Conservation (phyloP, 2,797 vertebrate species). For the Alca torda region DNA sequence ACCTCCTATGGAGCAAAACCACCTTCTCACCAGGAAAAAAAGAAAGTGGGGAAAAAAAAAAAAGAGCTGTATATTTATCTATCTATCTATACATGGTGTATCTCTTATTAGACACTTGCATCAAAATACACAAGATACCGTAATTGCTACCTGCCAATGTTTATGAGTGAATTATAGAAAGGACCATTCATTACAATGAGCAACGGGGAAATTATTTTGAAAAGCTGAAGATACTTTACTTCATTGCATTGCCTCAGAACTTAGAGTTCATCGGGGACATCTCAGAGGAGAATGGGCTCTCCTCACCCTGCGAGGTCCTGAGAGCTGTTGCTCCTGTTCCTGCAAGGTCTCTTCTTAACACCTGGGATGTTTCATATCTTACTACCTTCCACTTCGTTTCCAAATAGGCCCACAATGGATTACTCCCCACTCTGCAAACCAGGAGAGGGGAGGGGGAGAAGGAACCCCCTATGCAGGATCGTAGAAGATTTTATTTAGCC, state of each 20-base stretch:
- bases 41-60: too few species aligned
- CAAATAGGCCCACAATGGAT: not conserved
- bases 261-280: not conserved
- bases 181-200: not conserved
- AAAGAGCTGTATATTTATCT: too few species aligned
- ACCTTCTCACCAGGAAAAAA: not conserved
- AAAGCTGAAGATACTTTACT: not conserved
- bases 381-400: not conserved
- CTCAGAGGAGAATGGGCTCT: accelerated
- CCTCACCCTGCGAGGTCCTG: not conserved
- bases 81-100: too few species aligned
- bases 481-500: not conserved
- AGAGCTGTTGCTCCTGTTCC: not conserved
- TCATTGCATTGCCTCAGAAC: not conserved
- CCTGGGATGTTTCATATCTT: not conserved
- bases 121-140: not conserved
- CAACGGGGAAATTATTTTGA: not conserved
- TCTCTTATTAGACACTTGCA: not conserved
- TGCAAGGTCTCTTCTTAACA: not conserved
- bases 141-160: not conserved
- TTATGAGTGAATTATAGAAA: not conserved
- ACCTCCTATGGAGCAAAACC: not conserved
- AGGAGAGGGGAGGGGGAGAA: not conserved
- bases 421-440: not conserved
- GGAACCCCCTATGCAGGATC: not conserved